These are phyloP conservation scores for zebrafish (Danio rerio) DNA, from an alignment of 2,113 vertebrate species.

Conservation along the genomic window GRCz12tu NC_133182.1:30218501-30219000, in stretches of 20 bases:
- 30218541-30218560: slow-evolving; percentile 72
- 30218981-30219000: too few relatives aligned
- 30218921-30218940: too few relatives aligned
- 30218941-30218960: too few relatives aligned
- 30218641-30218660: slow-evolving; percentile 91
- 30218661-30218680: slow-evolving; percentile 94
- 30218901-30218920: too few relatives aligned
- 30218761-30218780: slow-evolving; percentile 82
- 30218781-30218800: slow-evolving; percentile 98
- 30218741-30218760: not conserved
- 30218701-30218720: not conserved
- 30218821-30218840: slow-evolving; percentile 92
- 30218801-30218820: slow-evolving; percentile 87
- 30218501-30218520: slow-evolving; percentile 76
- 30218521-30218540: slow-evolving; percentile 68
- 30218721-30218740: not conserved
- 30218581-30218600: slow-evolving; percentile 8
- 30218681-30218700: slow-evolving; percentile 59
- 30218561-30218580: not conserved
- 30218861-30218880: slow-evolving; percentile 91
- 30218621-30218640: slow-evolving; percentile 83
- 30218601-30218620: slow-evolving; percentile 76
- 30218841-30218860: slow-evolving; percentile 91
- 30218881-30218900: too few relatives aligned
- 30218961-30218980: too few relatives aligned